Evolutionary conservation across 2,113 vertebrate genomes (phyloP).

Genomic region (Syngnathoides biaculeatus): DNA sequence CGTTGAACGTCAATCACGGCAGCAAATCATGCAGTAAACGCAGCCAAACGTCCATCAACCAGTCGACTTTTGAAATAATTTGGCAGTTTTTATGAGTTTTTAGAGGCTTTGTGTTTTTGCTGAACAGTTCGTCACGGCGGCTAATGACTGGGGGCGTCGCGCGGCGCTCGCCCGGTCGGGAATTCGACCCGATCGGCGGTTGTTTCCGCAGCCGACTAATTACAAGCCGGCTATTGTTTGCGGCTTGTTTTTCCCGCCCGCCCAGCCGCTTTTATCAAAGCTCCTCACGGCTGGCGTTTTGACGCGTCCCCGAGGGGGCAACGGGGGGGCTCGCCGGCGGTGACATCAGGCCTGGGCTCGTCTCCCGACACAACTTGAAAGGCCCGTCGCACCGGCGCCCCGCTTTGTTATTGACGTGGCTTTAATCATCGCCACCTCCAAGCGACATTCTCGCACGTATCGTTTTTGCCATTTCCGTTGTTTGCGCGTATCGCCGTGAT

Average conservation of each 20-base stretch:
- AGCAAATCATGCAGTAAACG: too few species aligned
- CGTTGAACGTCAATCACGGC: too few species aligned
- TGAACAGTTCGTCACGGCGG: slow-evolving; percentile 28
- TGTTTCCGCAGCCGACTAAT: slow-evolving; percentile 1
- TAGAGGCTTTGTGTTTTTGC: not conserved
- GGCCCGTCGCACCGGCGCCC: slow-evolving; percentile 27
- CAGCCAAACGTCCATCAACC: too few species aligned
- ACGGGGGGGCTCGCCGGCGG: not conserved
- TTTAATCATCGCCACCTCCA: slow-evolving; percentile 7
- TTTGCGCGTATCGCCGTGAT: not conserved
- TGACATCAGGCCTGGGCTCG: slow-evolving; percentile 18
- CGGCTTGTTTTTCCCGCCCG: slow-evolving; percentile 22
- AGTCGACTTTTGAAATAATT: too few species aligned
- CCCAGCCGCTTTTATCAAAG: not conserved
- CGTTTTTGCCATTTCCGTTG: not conserved
- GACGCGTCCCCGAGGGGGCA: not conserved
- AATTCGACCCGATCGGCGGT: slow-evolving; percentile 25
- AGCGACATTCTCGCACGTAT: not conserved
- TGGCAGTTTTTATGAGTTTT: too few species aligned
- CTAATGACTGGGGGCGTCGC: slow-evolving; percentile 20
- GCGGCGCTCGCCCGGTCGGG: slow-evolving; percentile 17
- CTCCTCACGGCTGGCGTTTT: not conserved
- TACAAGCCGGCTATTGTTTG: slow-evolving; percentile 29
- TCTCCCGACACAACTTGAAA: slow-evolving; percentile 39
- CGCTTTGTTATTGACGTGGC: slow-evolving; percentile 14